Evolutionary conservation across 92 coral and sea anemone genomes (phyloP), one percentile per base, ranked within the genome.

Genomic region (Zoanthus gigantus): DNA sequence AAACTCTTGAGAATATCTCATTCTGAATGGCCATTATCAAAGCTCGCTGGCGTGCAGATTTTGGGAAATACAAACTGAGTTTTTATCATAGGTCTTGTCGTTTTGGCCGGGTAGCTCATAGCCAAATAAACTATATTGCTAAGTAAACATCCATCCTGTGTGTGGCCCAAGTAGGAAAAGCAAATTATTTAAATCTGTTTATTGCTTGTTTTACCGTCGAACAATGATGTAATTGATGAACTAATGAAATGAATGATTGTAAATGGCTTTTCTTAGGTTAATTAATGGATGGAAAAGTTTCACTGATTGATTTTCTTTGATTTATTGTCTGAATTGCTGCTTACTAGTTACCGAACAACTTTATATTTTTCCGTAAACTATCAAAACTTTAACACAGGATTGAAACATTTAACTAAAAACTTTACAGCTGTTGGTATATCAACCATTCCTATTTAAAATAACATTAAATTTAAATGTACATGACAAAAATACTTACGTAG

Each of bases 1-100:
- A 23, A 44, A 14, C 11, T 10, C 16, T n/a, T 81, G 60, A 45
- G 66, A 71, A 80, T 13, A 45, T 12, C 30, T 69, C 17, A 23
- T 65, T 46, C 53, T 30, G 8, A 52, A 6, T 47, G 18, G 14
- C 13, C 10, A 31, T 37, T 37, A 11, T 54, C 31, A 66, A 6
- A 29, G 85, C 63, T 23, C 74, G 85, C 85, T 66, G 85, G 85
- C 85, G 85, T 81, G 63, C 75, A 48, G 63, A 11, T 29, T 18
- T 23, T 14, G 28, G 63, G 15, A 13, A 58, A 54, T 15, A 81
- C 37, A 12, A 31, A 45, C 60, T 29, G 29, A 15, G 60, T 42
- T 71, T 80, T 66, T 71, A 65, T 18, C 29, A 37, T 37, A 16
- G 85, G 61, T 81, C 85, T 68, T 67, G 74, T 11, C 30, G 66